Evolutionary conservation across 2,888 invertebrate genomes (phyloP).

Genomic region (Nycteola revayana): DNA sequence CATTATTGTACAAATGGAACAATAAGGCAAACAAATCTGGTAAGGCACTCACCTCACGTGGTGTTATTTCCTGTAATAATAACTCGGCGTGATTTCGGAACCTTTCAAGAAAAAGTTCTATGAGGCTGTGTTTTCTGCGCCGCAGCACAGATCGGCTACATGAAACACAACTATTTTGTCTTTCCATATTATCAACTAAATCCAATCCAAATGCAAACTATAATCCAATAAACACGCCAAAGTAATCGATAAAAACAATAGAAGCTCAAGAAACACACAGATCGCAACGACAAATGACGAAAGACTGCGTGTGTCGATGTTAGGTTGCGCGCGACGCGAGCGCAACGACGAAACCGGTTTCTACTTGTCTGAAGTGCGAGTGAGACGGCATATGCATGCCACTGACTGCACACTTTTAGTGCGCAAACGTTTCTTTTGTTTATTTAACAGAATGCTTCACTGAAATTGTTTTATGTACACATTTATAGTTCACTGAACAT

Average conservation of each 20-base stretch:
- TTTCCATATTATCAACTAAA: constrained; percentile 3
- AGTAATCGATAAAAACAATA: constrained; percentile 4
- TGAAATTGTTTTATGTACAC: too few species aligned
- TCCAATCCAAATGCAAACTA: constrained; percentile 5
- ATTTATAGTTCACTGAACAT: not conserved
- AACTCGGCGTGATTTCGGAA: constrained; percentile 1
- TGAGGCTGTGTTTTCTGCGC: constrained; percentile 1
- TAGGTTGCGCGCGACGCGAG: constrained; percentile 3
- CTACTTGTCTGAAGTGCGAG: constrained; percentile 3
- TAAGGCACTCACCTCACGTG: constrained; percentile 5
- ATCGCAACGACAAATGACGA: constrained; percentile 5
- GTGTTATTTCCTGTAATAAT: constrained; percentile 6
- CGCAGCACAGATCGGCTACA: constrained; percentile 3
- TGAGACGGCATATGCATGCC: constrained; percentile 2
- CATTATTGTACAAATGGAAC: constrained; percentile 1
- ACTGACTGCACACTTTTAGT: not conserved
- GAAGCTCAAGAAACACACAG: constrained; percentile 3
- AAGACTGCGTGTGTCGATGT: constrained; percentile 1
- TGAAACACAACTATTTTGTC: constrained; percentile 5
- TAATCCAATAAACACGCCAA: constrained; percentile 1
- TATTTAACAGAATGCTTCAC: too few species aligned
- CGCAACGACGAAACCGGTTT: constrained; percentile 7
- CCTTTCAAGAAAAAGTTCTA: constrained; percentile 1
- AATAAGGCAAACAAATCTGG: constrained; percentile 1
- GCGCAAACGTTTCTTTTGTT: not conserved